Base-by-base conservation (phyloP, 2,797 vertebrate species). In the Macropus fuliginosus region DNA sequence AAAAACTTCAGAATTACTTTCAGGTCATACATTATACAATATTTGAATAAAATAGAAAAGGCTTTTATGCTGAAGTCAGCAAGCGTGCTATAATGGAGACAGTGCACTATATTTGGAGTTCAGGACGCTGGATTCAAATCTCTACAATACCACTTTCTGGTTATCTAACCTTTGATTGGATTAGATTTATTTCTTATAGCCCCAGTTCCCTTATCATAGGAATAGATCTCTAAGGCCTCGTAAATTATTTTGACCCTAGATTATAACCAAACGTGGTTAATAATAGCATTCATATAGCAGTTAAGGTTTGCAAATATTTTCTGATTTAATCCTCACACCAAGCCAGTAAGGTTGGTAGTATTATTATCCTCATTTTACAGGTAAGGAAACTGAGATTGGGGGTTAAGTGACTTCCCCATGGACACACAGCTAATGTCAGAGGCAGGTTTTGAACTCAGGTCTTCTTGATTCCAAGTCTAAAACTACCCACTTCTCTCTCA, bases 1-100 rank as follows among this genome's bases (percentile, higher is more conserved):
- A 74, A 95, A 52, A 29, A 92, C 54, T 91, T 13, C 0, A 93
- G 66, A 81, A 91, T 50, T 40, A 93, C 91, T 95, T 46, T 24
- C 89, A 74, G 66, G 40, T 24, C 40, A 18, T 6, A 74, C 34
- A 40, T 74, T n/a, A 74, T 18, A 8, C 66, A 21, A 40, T 9
- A 55, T 93, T 21, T 92, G 56, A 54, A 87, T 95, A 92, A 95
- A 93, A 74, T 46, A 56, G 66, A 90, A 95, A 40, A 81, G 66
- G 6, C 91, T 89, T 92, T 92, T 50, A 59, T 62, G 56, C 50
- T 27, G 52, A 27, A 92, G 50, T 74, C 1, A 9, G 1, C 91
- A 62, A 94, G 66, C 94, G n/a, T 74, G 56, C n/a, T 34, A 27
- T 74, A 66, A 54, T 18, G 91, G 55, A 94, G 91, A 55, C 52